phyloP scores from a whole-genome alignment of 2,888 invertebrate genomes.

The Acrobasis consociella region DNA sequence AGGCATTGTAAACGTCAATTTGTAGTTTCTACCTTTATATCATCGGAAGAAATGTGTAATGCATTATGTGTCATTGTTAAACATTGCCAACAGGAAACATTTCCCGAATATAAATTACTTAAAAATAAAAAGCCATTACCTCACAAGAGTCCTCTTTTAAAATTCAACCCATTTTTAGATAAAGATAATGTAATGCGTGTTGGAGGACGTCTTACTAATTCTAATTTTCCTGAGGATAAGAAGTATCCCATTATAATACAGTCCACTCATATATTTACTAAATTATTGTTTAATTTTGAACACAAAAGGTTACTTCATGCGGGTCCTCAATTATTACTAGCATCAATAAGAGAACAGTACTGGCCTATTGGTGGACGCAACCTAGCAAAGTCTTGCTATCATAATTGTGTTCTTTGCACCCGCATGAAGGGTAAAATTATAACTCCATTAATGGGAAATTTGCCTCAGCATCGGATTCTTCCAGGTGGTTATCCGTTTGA shows the following conservation, averaged over 20 bases:
- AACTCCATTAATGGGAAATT: conserved; percentile 32
- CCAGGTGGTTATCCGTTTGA: conserved; percentile 22
- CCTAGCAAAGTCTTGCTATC: conserved; percentile 32
- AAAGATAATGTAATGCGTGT: background rate
- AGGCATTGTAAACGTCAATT: too few species aligned
- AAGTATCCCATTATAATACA: background rate
- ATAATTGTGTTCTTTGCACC: conserved; percentile 31
- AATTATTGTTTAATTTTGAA: conserved; percentile 7
- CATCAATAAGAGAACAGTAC: conserved; percentile 29
- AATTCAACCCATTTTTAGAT: conserved; percentile 18
- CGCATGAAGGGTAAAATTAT: conserved; percentile 32
- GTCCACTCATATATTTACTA: background rate
- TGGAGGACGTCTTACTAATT: background rate
- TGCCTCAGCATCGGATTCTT: conserved; percentile 28
- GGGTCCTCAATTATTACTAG: conserved; percentile 35
- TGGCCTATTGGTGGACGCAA: conserved; percentile 38
- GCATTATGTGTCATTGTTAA: too few species aligned
- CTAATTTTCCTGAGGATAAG: background rate
- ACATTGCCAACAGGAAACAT: too few species aligned
- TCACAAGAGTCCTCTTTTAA: too few species aligned
- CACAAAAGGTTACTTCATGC: conserved; percentile 35
- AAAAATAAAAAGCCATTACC: too few species aligned
- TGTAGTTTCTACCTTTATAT: too few species aligned
- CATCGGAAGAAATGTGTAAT: too few species aligned
- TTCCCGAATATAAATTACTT: too few species aligned